Base-by-base conservation (phyloP, 2,797 vertebrate species). In the Brachymystax lenok region DNA sequence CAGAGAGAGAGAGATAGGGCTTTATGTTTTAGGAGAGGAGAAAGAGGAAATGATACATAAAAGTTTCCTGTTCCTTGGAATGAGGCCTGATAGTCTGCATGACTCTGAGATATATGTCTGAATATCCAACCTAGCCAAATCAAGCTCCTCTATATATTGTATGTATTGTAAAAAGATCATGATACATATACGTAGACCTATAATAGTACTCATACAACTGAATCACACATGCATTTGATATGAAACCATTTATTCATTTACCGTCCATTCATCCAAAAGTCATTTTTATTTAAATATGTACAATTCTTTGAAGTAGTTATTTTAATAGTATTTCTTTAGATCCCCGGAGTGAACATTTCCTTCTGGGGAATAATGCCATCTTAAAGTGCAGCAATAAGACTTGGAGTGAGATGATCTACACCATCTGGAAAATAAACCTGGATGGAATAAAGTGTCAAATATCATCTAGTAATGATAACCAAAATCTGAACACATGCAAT, bases 401-500 rank as follows among this genome's bases (percentile, higher is more conserved):
- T 0, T 88, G 78, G 91, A 74, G 4, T 1, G 56, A 91, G 1
- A 73, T 54, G 0, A 0, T 93, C 0, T 93, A 2, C 82, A 81
- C 90, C 1, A 85, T 90, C 35, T 95, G 94, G 94, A 74, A 7
- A 0, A 77, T 94, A 13, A 0, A 12, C 0, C 1, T 84, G 2
- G 66, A 27, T 64, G 0, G 17, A 21, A 78, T 10, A 69, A 0
- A 0, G 0, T 95, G 94, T 19, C 0, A 0, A 0, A 83, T 94
- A 19, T n/a, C 3, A 0, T 52, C 35, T 1, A 13, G 0, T 8
- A 0, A 0, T 1, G 0, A 0, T 0, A 76, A 50, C 0, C 0
- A 0, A 0, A 8, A 0, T 0, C 0, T 1, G 0, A 12, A 92
- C 85, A 1, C 3, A 3, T 95, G 94, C 74, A 33, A 51, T 0